Percentiles rank a stretch among this genome's conserved stretches.
These are phyloP conservation scores for Mythimna vitellina DNA, from an alignment of 2,888 invertebrate species.

Conservation along the genomic window DNA sequence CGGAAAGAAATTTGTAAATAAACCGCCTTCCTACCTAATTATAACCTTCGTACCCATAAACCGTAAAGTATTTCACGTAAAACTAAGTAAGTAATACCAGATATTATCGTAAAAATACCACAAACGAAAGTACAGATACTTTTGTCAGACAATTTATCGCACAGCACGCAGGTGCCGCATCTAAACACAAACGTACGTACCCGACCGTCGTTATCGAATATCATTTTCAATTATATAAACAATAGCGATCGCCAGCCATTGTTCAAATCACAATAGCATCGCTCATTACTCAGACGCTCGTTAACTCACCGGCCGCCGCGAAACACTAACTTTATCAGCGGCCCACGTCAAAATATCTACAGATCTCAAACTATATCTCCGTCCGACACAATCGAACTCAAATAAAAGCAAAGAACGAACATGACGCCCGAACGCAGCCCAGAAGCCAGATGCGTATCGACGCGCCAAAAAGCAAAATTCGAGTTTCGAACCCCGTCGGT, in stretches of 20 bases:
- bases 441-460: constrained; percentile 88
- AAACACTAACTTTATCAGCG: constrained; percentile 89
- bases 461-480: constrained; percentile 84
- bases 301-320: constrained; percentile 85
- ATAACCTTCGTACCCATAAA: constrained; percentile 58
- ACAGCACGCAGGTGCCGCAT: constrained; percentile 67
- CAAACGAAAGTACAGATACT: constrained; percentile 63
- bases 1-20: constrained; percentile 82
- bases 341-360: constrained; percentile 87
- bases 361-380: constrained; percentile 86
- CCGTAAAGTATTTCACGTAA: constrained; percentile 54
- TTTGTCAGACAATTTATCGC: constrained; percentile 63
- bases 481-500: constrained; percentile 75
- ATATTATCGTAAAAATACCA: constrained; percentile 52
- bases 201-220: constrained; percentile 72
- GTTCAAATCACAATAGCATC: constrained; percentile 87
- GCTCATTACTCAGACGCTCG: constrained; percentile 89
- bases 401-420: constrained; percentile 79
- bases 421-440: constrained; percentile 78
- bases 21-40: constrained; percentile 73
- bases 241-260: constrained; percentile 86
- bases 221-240: constrained; percentile 88
- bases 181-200: constrained; percentile 58
- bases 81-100: constrained; percentile 50
- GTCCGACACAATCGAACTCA: constrained; percentile 84